Percentiles rank a stretch among this genome's conserved stretches.
phyloP scores from a whole-genome alignment of 2,888 invertebrate genomes.

The Epirrhoe alternata region DNA sequence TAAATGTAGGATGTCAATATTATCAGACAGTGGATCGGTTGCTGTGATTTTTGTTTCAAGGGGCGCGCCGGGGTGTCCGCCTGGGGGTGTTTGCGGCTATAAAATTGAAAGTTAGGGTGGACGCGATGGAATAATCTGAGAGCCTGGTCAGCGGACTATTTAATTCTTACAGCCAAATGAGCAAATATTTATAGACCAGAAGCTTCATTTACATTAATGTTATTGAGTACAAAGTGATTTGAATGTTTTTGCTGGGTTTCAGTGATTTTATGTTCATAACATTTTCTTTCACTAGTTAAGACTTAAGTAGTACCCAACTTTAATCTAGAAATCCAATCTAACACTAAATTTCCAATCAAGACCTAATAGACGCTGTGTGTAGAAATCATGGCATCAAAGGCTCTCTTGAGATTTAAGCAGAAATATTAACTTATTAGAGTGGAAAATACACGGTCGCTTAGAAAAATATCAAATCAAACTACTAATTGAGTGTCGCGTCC shows the following conservation, averaged over 20 bases:
- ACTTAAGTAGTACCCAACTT: not conserved
- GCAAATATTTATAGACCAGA: too few species aligned
- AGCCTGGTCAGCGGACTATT: not conserved
- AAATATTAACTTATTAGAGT: conserved; percentile 40
- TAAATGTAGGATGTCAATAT: conserved; percentile 44
- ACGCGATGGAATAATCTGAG: conserved; percentile 57
- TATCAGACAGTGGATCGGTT: conserved; percentile 46
- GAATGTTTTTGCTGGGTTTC: not conserved
- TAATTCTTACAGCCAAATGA: not conserved
- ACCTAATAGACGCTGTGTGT: conserved; percentile 13
- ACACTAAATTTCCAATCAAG: conserved; percentile 15
- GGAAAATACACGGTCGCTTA: conserved; percentile 48
- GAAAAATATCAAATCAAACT: conserved; percentile 68
- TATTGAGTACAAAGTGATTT: too few species aligned
- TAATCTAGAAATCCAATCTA: not conserved
- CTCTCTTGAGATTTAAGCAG: conserved; percentile 24
- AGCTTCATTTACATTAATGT: too few species aligned
- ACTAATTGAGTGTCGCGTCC: conserved; percentile 74
- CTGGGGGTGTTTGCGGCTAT: conserved; percentile 39
- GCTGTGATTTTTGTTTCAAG: conserved; percentile 49
- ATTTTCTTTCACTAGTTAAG: not conserved
- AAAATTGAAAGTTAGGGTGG: conserved; percentile 60
- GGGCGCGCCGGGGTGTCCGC: conserved; percentile 19
- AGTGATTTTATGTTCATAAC: not conserved
- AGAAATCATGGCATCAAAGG: conserved; percentile 21